These are phyloP conservation scores for Trichacis sp. DNA, from an alignment of 2,888 invertebrate genomes.

Conservation along the genomic window DNA sequence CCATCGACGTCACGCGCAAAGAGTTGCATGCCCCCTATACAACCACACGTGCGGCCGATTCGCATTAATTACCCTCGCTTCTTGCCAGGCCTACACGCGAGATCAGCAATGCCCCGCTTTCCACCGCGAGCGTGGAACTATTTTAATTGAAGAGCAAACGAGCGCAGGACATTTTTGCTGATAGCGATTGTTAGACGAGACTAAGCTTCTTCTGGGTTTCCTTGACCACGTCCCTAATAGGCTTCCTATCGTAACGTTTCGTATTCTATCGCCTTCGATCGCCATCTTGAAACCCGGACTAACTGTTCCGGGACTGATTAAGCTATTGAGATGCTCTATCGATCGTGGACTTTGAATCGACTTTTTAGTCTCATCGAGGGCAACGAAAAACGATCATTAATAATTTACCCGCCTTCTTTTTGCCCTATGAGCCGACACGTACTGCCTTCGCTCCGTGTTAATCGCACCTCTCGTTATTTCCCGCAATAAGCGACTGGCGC, in stretches of 20 bases:
- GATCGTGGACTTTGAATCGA: background rate
- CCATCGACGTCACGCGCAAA: background rate
- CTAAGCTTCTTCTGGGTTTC: slow-evolving; percentile 16
- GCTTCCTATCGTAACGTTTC: slow-evolving; percentile 19
- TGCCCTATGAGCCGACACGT: background rate
- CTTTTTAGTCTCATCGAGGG: slow-evolving; percentile 1
- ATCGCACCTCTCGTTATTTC: slow-evolving; percentile 1
- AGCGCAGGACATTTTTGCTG: slow-evolving; percentile 30
- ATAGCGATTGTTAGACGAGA: slow-evolving; percentile 28
- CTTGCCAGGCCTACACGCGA: slow-evolving; percentile 35
- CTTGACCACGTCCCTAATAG: slow-evolving; percentile 31
- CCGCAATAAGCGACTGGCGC: background rate
- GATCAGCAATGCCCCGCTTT: slow-evolving; percentile 18
- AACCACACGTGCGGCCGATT: slow-evolving; percentile 29
- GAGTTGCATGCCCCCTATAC: background rate
- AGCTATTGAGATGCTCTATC: slow-evolving; percentile 31
- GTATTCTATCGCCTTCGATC: slow-evolving; percentile 8
- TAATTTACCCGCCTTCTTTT: slow-evolving; percentile 9
- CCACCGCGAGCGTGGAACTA: slow-evolving; percentile 37
- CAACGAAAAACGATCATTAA: slow-evolving; percentile 12
- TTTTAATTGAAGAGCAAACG: slow-evolving; percentile 42
- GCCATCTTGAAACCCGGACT: slow-evolving; percentile 7
- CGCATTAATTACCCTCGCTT: slow-evolving; percentile 51
- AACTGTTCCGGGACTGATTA: slow-evolving; percentile 21
- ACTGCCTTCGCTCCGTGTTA: background rate